Conservation (phyloP, 2,888 invertebrate genomes). For the Lordiphosa andalusiaca region DNA sequence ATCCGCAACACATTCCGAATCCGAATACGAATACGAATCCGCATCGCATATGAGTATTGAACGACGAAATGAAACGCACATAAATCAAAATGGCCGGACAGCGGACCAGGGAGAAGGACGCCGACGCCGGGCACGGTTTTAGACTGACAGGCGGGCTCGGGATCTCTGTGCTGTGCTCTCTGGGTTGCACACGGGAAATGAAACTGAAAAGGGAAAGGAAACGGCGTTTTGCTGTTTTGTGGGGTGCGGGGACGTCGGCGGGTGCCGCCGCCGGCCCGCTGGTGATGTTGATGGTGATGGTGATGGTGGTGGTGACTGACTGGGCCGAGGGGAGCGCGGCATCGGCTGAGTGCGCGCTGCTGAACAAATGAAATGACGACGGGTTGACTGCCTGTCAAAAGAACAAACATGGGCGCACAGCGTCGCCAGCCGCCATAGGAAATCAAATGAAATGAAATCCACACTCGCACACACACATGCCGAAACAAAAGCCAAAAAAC, state of each 20-base stretch:
- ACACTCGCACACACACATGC: constrained; percentile 53
- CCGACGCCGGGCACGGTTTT: constrained; percentile 41
- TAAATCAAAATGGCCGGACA: constrained; percentile 80
- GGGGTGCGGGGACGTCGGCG: constrained; percentile 19
- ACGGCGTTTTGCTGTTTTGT: constrained; percentile 66
- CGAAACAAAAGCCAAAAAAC: constrained; percentile 69
- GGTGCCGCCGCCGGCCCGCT: background rate
- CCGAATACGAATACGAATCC: constrained; percentile 49
- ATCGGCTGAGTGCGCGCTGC: constrained; percentile 70
- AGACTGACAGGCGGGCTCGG: constrained; percentile 67
- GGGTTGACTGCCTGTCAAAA: constrained; percentile 80
- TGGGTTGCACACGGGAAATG: constrained; percentile 68
- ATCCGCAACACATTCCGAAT: constrained; percentile 53
- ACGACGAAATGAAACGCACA: constrained; percentile 79
- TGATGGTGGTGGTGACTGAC: background rate
- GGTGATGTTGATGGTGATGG: too few species aligned
- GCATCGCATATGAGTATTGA: constrained; percentile 79
- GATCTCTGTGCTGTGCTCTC: constrained; percentile 32
- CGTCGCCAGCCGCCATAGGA: constrained; percentile 62
- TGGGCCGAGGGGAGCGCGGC: constrained; percentile 27
- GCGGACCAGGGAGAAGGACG: constrained; percentile 50
- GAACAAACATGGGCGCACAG: constrained; percentile 79
- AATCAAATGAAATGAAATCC: constrained; percentile 76
- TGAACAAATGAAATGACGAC: constrained; percentile 79
- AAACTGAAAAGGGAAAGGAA: constrained; percentile 76